These are phyloP conservation scores for Muscidifurax raptorellus DNA, from an alignment of 1,140 invertebrate genomes.

Conservation along the genomic window DNA sequence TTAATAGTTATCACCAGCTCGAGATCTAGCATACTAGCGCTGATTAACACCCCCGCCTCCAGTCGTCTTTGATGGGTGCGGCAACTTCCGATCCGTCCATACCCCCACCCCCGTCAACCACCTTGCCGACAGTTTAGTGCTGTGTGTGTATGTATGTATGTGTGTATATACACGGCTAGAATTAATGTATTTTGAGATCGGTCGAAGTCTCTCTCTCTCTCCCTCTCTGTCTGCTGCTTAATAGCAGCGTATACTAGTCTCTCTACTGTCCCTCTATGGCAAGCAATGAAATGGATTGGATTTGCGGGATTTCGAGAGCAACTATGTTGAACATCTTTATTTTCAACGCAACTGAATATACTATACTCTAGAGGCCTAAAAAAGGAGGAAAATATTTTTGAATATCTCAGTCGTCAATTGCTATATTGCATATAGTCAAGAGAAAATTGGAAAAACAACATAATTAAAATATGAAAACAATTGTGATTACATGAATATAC, in stretches of 20 bases:
- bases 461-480: too few species aligned
- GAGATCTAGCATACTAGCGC: constrained; percentile 16
- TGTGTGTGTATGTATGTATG: background rate
- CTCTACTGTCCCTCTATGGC: background rate
- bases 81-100: background rate
- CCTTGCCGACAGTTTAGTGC: background rate
- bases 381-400: background rate
- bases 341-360: background rate
- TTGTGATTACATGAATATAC: too few species aligned
- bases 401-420: background rate
- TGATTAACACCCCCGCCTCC: constrained; percentile 18
- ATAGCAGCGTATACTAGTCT: background rate
- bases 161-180: background rate
- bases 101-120: background rate
- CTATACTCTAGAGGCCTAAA: too few species aligned
- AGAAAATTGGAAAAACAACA: too few species aligned
- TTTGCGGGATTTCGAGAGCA: constrained; percentile 41
- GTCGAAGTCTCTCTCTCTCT: background rate
- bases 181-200: constrained; percentile 25
- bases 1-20: constrained; percentile 31
- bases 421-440: too few species aligned
- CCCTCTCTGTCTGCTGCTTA: background rate
- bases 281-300: constrained; percentile 43
- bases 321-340: background rate
- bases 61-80: constrained; percentile 26